Evolutionary conservation across 2,797 vertebrate genomes (phyloP).

Genomic region (Alectoris magna): DNA sequence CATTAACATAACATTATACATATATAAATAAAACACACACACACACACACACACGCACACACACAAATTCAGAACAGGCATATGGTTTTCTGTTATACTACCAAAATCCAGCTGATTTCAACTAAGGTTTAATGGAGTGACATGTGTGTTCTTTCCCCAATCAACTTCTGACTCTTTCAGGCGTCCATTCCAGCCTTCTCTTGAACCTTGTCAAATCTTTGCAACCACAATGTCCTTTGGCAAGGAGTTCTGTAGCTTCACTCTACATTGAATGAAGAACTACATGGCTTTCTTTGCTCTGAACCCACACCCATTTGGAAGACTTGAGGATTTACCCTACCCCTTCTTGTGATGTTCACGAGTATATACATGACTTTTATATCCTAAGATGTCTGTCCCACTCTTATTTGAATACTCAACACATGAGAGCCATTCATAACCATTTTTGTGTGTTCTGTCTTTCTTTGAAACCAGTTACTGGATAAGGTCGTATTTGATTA

Average conservation of each 20-base stretch:
- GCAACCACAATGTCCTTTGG: not conserved
- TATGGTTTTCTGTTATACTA: not conserved
- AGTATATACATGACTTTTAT: too few relatives aligned
- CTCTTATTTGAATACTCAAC: not conserved
- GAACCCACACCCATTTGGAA: not conserved
- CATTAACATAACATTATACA: too few relatives aligned
- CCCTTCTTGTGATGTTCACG: not conserved
- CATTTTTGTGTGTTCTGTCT: not conserved
- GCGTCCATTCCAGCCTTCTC: not conserved
- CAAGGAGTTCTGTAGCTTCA: not conserved
- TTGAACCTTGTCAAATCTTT: not conserved
- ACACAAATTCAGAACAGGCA: not conserved
- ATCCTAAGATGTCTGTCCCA: not conserved
- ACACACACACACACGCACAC: too few relatives aligned
- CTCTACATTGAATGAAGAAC: not conserved
- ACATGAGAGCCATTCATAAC: not conserved
- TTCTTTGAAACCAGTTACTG: not conserved
- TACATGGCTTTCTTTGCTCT: not conserved
- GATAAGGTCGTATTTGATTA: not conserved
- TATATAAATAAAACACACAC: not conserved
- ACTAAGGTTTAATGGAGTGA: not conserved
- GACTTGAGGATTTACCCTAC: not conserved
- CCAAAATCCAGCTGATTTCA: not conserved
- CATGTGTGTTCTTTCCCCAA: not conserved
- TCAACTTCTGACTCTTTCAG: fast-evolving